Evolutionary conservation across 2,113 vertebrate species (phyloP), one percentile per base, ranked within the genome.

Genomic region (Motacilla alba): DNA sequence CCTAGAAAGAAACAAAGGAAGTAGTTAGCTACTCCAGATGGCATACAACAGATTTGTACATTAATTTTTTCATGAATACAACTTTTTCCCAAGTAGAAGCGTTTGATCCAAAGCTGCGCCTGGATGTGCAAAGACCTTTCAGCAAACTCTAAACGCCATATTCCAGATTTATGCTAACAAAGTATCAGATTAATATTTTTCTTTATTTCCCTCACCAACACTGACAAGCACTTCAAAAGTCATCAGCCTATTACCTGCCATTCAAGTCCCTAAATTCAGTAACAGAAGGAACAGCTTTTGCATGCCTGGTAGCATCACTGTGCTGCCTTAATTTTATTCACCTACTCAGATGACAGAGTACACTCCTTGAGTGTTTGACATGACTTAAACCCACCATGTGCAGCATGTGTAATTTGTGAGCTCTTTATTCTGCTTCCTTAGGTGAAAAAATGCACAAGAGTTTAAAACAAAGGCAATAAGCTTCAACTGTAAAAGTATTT

Each of bases 1-100:
- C 95, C 96, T 97, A 95, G 78, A 94, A 92, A 93, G 84, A 95
- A 94, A 93, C 41, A 89, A 60, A 76, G 53, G 37, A 92, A 94
- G 33, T 9, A 82, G 83, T 97, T 93, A 97, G 83, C 60, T 90
- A 88, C 43, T 87, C 67, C 81, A 63, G 70, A 74, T 64, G 52
- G 68, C 27, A n/a, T 41, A 62, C 39, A 92, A 85, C 52, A 88
- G 64, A 89, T 70, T 58, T 66, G 28, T 43, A 90, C 20, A 55
- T 49, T 0, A 67, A 3, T 52, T 89, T 70, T 88, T 67, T 77
- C 77, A 79, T 15, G 2, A 77, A 76, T 39, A 50, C 10, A 66
- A 58, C 30, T n/a, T 90, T 46, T 69, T 74, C 66, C 76, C 64
- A 53, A 89, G 69, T 7, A 69, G 27, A 83, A 80, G 11, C 9